These are phyloP conservation scores for Parazoanthus darwini DNA, from an alignment of 92 coral and sea anemone species.

Conservation along the genomic window DNA sequence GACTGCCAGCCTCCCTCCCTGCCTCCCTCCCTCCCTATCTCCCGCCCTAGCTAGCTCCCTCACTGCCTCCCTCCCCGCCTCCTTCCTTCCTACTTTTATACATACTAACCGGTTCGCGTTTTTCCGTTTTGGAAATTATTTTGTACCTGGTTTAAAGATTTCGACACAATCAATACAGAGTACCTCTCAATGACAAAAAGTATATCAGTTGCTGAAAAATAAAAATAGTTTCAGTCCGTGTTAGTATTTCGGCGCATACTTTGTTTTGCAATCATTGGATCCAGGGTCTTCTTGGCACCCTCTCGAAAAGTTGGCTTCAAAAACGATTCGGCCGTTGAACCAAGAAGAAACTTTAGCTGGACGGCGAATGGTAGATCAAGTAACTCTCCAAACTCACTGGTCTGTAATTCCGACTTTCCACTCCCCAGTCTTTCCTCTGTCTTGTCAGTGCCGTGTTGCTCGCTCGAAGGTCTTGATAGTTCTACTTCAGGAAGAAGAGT, in stretches of 20 bases:
- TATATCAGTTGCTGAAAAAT: not conserved
- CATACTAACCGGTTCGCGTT: too few species aligned
- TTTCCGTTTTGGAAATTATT: too few species aligned
- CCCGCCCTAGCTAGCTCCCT: too few species aligned
- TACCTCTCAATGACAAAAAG: not conserved
- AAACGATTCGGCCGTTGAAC: slow-evolving; percentile 72
- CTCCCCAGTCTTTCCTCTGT: slow-evolving; percentile 24
- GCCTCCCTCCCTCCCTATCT: too few species aligned
- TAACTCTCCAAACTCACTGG: slow-evolving; percentile 79
- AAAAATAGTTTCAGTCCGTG: not conserved
- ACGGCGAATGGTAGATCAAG: slow-evolving; percentile 76
- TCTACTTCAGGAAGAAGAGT: slow-evolving; percentile 12
- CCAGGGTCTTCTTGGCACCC: slow-evolving; percentile 87
- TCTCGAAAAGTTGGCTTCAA: slow-evolving; percentile 88
- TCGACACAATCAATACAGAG: not conserved
- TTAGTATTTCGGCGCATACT: slow-evolving; percentile 22
- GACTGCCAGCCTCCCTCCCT: too few species aligned
- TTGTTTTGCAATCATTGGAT: slow-evolving; percentile 61
- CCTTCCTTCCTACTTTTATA: too few species aligned
- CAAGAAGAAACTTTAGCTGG: slow-evolving; percentile 74
- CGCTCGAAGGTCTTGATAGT: not conserved
- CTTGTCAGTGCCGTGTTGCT: slow-evolving; percentile 23
- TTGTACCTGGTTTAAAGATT: too few species aligned
- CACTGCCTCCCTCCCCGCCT: too few species aligned
- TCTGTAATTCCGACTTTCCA: slow-evolving; percentile 53